A percentile compares a stretch with the other conserved stretches of the same genome.
Conservation (phyloP, 64 coral and sea anemone genomes). For the Orbicella faveolata region DNA sequence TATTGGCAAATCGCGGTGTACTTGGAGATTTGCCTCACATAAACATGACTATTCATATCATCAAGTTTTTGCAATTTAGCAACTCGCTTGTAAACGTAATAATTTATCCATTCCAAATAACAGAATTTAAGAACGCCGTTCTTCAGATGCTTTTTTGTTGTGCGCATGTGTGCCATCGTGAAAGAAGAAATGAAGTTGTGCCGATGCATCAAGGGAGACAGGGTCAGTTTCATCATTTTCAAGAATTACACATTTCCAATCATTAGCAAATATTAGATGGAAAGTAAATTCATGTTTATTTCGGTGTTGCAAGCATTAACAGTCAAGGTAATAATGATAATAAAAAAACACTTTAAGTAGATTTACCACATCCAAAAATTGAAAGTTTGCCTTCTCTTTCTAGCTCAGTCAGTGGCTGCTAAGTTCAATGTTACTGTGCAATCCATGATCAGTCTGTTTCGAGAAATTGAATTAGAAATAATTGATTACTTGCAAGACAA, state of each 20-base stretch:
- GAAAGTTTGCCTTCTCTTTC: no score
- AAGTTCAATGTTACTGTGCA: no score
- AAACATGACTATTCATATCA: background rate
- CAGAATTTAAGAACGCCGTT: background rate
- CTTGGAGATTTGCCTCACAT: background rate
- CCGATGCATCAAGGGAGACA: background rate
- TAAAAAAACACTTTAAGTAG: no score
- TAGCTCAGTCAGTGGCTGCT: no score
- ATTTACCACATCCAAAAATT: no score
- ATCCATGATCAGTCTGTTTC: no score
- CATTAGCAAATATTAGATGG: no score
- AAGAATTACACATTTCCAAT: background rate
- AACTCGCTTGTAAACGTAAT: background rate
- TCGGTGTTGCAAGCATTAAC: no score
- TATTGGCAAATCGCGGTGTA: background rate
- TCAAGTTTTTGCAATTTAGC: background rate
- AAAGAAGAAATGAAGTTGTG: background rate
- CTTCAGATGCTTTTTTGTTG: background rate
- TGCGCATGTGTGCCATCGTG: background rate
- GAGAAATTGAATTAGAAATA: no score
- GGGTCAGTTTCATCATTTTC: background rate
- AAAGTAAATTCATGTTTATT: no score
- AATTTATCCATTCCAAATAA: background rate
- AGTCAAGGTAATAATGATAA: no score
- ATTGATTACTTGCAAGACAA: no score